These are phyloP conservation scores for Rhabdornis inornatus DNA, from an alignment of 2,113 vertebrate species.

Conservation along the genomic window DNA sequence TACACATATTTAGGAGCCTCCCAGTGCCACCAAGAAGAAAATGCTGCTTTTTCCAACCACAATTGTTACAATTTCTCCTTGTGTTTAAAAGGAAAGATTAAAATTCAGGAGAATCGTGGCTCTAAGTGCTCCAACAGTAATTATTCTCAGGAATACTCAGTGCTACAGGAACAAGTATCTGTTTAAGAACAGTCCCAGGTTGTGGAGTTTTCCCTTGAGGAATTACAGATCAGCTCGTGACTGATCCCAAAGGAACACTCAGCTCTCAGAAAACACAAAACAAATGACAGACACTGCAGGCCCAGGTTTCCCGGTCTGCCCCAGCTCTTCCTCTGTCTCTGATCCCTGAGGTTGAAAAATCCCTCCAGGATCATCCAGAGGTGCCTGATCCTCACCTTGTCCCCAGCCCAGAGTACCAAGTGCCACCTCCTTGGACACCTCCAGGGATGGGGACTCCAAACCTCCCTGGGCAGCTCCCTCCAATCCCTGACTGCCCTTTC, in stretches of 20 bases:
- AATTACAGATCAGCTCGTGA: not conserved
- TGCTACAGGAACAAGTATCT: not conserved
- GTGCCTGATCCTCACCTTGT: not conserved
- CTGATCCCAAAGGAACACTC: not conserved
- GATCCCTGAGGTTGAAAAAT: not conserved
- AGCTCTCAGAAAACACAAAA: not conserved
- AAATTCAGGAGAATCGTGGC: not conserved
- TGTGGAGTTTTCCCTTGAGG: not conserved
- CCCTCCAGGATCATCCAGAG: not conserved
- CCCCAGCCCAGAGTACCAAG: not conserved
- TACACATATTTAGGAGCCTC: not conserved
- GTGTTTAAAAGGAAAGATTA: not conserved
- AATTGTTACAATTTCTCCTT: not conserved
- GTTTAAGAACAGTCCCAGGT: not conserved
- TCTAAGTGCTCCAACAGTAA: not conserved
- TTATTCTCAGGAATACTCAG: not conserved
- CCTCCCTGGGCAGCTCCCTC: not conserved
- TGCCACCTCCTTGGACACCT: not conserved
- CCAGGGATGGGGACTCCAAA: not conserved
- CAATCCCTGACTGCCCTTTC: not conserved
- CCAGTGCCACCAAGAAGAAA: not conserved
- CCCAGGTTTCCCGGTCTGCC: not conserved
- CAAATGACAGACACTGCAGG: fast-evolving
- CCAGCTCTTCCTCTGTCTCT: not conserved
- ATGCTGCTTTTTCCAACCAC: not conserved